Conservation (phyloP, 2,113 vertebrate species). For the Oenanthe oenanthe region DNA sequence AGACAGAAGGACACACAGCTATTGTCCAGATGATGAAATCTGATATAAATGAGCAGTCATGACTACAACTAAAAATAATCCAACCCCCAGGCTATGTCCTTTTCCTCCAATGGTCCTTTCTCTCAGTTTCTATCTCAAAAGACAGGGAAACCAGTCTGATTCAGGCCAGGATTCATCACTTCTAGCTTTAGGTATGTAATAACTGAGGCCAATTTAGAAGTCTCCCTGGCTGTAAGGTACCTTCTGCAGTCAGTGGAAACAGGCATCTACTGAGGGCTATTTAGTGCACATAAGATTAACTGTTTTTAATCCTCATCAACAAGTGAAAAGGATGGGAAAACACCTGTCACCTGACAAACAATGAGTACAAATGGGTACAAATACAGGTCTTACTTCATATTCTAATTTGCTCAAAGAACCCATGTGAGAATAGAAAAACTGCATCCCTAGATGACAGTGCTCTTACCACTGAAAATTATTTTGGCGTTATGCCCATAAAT, state of each 20-base stretch:
- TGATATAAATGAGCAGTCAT: neutral
- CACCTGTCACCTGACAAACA: neutral
- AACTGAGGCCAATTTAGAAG: neutral
- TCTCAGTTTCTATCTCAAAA: neutral
- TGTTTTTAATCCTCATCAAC: neutral
- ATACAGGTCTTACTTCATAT: neutral
- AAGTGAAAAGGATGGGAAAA: neutral
- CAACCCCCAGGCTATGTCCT: fast-evolving
- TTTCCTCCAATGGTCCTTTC: neutral
- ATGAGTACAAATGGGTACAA: neutral
- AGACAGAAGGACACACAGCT: neutral
- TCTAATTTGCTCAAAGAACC: neutral
- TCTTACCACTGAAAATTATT: neutral
- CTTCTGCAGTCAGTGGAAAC: neutral
- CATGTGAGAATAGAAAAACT: neutral
- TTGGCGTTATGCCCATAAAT: neutral
- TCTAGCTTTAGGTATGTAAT: neutral
- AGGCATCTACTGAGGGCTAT: neutral
- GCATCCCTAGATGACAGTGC: neutral
- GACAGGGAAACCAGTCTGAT: neutral
- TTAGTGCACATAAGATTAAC: neutral
- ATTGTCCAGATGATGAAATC: neutral
- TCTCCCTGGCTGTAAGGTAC: neutral
- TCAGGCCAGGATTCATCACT: neutral
- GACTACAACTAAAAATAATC: neutral